Evolutionary conservation across 1,140 invertebrate species (phyloP).

Genomic region (Dendrolimus kikuchii): DNA sequence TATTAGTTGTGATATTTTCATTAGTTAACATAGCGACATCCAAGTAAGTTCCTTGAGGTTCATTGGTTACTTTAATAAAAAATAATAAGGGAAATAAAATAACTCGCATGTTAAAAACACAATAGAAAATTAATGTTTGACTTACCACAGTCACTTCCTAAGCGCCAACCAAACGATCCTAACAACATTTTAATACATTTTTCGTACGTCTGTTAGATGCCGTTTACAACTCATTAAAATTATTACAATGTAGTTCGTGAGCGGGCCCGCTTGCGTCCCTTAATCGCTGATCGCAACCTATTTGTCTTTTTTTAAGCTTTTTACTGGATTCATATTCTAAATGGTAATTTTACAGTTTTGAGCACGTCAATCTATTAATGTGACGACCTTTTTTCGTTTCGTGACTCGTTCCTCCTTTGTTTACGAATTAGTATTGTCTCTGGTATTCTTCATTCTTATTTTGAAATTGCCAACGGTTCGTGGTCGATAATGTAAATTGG

Average conservation of each 20-base stretch:
- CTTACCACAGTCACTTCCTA: too few species aligned
- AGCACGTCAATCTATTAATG: conserved; percentile 67
- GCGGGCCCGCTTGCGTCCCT: conserved; percentile 26
- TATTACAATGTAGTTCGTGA: conserved; percentile 33
- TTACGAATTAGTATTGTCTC: conserved; percentile 43
- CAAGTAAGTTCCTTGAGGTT: too few species aligned
- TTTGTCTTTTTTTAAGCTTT: conserved; percentile 30
- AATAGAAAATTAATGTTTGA: too few species aligned
- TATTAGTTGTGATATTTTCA: too few species aligned
- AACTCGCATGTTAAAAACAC: too few species aligned
- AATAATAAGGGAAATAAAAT: too few species aligned
- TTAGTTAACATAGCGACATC: too few species aligned
- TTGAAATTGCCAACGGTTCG: conserved; percentile 26
- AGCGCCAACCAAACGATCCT: too few species aligned
- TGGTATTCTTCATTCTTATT: conserved; percentile 28
- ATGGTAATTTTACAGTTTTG: conserved; percentile 70
- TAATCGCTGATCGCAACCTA: conserved; percentile 33
- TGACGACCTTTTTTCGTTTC: conserved; percentile 48
- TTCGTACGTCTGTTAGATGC: conserved; percentile 4
- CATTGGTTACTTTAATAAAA: too few species aligned
- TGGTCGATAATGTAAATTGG: conserved; percentile 33
- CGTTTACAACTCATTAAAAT: conserved; percentile 40
- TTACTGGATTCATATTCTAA: conserved; percentile 41
- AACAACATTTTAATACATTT: too few species aligned
- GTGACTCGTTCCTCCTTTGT: conserved; percentile 41